Evolutionary conservation across 2,888 invertebrate species (phyloP).

Genomic region (Acanthosepion pharaonis): DNA sequence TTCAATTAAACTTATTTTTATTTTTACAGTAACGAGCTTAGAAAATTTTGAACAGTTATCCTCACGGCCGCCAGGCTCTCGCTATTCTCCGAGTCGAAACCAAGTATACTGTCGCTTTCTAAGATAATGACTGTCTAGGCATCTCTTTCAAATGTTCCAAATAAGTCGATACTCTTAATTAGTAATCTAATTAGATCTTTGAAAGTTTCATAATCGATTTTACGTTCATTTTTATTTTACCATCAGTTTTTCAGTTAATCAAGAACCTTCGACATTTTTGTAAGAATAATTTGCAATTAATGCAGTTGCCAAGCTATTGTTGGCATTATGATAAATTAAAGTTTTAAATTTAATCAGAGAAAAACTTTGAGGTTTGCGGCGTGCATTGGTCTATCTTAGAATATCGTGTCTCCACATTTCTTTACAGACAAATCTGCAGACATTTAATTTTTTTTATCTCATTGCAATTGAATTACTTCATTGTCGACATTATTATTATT

Average conservation of each 20-base stretch:
- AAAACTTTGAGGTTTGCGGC: neutral
- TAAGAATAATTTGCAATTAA: slow-evolving; percentile 8
- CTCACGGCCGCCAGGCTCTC: neutral
- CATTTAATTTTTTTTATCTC: neutral
- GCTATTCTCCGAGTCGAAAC: neutral
- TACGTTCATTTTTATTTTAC: neutral
- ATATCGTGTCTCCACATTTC: neutral
- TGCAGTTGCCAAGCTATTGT: neutral
- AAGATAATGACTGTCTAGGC: neutral
- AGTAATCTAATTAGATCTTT: slow-evolving; percentile 23
- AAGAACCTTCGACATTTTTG: neutral
- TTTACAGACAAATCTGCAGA: neutral
- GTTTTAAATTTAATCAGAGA: neutral
- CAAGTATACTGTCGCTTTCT: neutral
- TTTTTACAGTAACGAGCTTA: no score
- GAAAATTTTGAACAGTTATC: neutral
- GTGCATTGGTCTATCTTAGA: neutral
- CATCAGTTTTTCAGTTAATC: neutral
- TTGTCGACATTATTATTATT: neutral
- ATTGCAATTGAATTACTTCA: neutral
- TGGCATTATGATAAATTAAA: neutral
- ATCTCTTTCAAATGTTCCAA: slow-evolving; percentile 21
- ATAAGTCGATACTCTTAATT: slow-evolving; percentile 10
- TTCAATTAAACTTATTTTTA: no score
- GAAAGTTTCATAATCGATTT: slow-evolving; percentile 33